phyloP scores from a whole-genome alignment of 2,113 vertebrate species.

The Chaenocephalus aceratus region DNA sequence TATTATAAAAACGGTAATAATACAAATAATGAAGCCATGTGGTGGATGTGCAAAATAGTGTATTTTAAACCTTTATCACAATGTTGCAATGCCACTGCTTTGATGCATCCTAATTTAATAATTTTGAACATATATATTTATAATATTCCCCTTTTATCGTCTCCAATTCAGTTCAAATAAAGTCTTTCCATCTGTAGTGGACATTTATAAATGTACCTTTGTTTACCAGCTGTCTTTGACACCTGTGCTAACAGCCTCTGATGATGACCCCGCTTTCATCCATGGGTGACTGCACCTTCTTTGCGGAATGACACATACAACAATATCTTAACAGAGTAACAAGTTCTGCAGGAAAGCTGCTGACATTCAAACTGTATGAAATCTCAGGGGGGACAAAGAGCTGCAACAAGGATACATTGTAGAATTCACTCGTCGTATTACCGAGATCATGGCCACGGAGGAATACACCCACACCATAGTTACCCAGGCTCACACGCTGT shows the following conservation, averaged over 20 bases:
- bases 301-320: slow-evolving; percentile 31
- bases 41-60: no score
- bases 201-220: slow-evolving; percentile 47
- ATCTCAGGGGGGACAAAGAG: slow-evolving; percentile 52
- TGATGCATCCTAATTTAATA: neutral
- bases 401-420: slow-evolving; percentile 33
- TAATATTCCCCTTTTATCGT: neutral
- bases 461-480: slow-evolving; percentile 70
- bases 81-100: neutral
- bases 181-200: neutral
- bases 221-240: slow-evolving; percentile 45
- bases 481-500: slow-evolving; percentile 43
- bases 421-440: slow-evolving; percentile 64
- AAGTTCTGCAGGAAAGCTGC: slow-evolving; percentile 35
- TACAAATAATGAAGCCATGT: neutral
- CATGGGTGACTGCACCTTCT: slow-evolving; percentile 42
- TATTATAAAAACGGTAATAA: neutral
- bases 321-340: slow-evolving; percentile 42
- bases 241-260: slow-evolving; percentile 43
- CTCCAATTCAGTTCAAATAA: neutral
- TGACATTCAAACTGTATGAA: slow-evolving; percentile 43
- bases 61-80: neutral
- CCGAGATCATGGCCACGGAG: slow-evolving; percentile 43
- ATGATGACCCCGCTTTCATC: slow-evolving; percentile 43
- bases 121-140: slow-evolving; percentile 5